phyloP scores from a whole-genome alignment of 2,113 vertebrate species.

The Coptodon rendalli region DNA sequence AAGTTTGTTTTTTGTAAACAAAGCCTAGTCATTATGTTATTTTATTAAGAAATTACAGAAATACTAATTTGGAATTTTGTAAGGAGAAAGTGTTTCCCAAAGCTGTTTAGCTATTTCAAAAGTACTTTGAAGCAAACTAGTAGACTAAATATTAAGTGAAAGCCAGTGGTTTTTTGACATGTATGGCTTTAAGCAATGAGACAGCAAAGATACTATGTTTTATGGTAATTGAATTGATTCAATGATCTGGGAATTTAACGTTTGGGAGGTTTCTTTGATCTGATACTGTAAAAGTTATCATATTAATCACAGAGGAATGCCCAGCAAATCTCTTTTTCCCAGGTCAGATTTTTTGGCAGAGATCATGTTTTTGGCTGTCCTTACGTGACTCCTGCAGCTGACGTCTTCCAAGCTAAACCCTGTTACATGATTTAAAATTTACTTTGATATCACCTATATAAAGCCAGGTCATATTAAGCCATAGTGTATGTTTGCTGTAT shows the following conservation, averaged over 20 bases:
- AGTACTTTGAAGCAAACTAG: neutral
- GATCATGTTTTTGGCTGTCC: neutral
- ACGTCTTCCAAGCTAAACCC: neutral
- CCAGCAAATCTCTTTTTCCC: neutral
- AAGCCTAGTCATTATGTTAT: neutral
- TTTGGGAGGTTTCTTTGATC: neutral
- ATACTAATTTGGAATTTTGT: neutral
- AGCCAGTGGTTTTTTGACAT: neutral
- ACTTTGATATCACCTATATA: neutral
- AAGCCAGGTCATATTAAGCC: neutral
- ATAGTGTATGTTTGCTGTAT: neutral
- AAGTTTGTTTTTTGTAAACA: neutral
- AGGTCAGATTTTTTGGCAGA: slow-evolving; percentile 11
- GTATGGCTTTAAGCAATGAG: neutral
- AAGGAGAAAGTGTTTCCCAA: neutral
- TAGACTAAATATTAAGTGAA: neutral
- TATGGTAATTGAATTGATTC: neutral
- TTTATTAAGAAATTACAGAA: neutral
- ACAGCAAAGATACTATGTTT: neutral
- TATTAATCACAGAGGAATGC: neutral
- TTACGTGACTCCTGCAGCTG: neutral
- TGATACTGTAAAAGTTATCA: neutral
- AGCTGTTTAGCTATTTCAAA: neutral
- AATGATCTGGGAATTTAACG: neutral
- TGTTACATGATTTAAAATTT: neutral